A percentile compares a stretch with the other conserved stretches of the same genome.
Evolutionary conservation across 2,797 vertebrate species (phyloP).

Genomic region (Sciurus vulgaris): DNA sequence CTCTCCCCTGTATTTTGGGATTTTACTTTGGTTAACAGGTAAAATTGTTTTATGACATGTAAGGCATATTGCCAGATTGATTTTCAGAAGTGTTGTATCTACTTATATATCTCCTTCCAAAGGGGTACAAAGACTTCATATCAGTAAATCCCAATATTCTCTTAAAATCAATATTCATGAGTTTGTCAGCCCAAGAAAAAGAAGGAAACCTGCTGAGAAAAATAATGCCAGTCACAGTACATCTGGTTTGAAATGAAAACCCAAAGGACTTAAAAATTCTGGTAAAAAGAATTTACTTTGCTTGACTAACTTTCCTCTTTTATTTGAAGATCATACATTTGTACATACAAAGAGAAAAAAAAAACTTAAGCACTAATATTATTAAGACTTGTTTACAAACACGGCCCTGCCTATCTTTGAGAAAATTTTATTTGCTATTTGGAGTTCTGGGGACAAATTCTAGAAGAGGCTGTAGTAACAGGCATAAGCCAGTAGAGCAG

Average conservation of each 20-base stretch:
- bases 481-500: background rate
- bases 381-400: conserved; percentile 26
- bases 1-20: background rate
- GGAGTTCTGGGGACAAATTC: background rate
- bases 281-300: background rate
- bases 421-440: background rate
- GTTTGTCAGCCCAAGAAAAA: background rate
- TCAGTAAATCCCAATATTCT: conserved; percentile 37
- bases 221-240: background rate
- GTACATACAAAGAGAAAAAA: conserved; percentile 23
- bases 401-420: background rate
- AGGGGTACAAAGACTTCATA: background rate
- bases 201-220: conserved; percentile 3
- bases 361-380: background rate
- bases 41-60: background rate
- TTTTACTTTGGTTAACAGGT: background rate
- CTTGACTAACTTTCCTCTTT: background rate
- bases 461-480: background rate
- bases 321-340: background rate
- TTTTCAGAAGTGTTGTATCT: background rate
- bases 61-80: background rate
- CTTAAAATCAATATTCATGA: conserved; percentile 32
- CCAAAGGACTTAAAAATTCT: background rate
- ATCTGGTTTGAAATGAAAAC: background rate
- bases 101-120: conserved; percentile 1